Evolutionary conservation across 1,140 invertebrate species (phyloP).

Genomic region (Papilio aristodemus): DNA sequence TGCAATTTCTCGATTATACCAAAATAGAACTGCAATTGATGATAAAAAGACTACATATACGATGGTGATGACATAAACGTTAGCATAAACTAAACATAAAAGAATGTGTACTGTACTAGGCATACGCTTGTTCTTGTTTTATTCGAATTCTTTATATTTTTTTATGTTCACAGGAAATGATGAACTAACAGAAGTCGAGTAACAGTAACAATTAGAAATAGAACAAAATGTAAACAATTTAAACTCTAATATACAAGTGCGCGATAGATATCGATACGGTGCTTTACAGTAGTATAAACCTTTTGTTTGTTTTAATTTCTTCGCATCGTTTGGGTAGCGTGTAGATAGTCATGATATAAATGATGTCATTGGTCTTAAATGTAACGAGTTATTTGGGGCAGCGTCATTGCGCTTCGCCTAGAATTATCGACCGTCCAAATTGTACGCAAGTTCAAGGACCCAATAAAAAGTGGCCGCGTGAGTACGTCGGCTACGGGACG

Average conservation of each 20-base stretch:
- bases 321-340: neutral
- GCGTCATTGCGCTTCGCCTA: constrained; percentile 44
- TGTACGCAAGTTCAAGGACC: constrained; percentile 72
- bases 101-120: neutral
- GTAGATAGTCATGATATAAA: constrained; percentile 43
- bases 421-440: constrained; percentile 73
- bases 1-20: neutral
- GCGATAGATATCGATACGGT: neutral
- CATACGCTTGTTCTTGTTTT: neutral
- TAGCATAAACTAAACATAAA: neutral
- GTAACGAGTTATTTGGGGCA: constrained; percentile 47
- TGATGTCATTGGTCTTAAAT: constrained; percentile 58
- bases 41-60: neutral
- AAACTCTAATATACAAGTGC: neutral
- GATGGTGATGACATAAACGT: neutral
- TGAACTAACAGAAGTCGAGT: neutral
- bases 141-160: neutral
- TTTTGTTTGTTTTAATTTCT: constrained; percentile 8
- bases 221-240: constrained; percentile 1
- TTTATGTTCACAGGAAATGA: neutral
- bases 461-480: constrained; percentile 70
- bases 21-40: neutral
- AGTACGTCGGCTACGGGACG: constrained; percentile 46
- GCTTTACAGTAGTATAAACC: neutral
- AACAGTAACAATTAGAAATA: neutral